phyloP scores from a whole-genome alignment of 53 echinoderm and acorn worm genomes.

The Antedon mediterranea region DNA sequence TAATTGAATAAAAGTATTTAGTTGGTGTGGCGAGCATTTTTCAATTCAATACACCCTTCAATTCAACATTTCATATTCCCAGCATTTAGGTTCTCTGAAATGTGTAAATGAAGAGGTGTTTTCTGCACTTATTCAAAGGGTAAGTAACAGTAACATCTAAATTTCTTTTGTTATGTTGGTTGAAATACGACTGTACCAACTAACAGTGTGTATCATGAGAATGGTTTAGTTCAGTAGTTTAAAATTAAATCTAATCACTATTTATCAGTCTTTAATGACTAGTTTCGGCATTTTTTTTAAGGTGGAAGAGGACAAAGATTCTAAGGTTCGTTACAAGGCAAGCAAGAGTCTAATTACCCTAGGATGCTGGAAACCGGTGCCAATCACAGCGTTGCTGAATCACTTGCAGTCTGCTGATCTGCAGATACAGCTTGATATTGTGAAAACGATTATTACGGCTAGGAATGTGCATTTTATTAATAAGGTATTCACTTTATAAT shows the following conservation, averaged over 20 bases:
- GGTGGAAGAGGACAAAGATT: constrained; percentile 57
- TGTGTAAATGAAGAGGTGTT: constrained; percentile 46
- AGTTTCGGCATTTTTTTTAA: constrained; percentile 2
- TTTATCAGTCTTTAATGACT: not conserved
- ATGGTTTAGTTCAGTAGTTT: not conserved
- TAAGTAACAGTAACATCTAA: no score
- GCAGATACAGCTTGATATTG: constrained; percentile 44
- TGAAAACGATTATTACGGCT: constrained; percentile 67
- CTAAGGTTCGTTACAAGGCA: constrained; percentile 55
- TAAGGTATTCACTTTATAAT: constrained; percentile 59
- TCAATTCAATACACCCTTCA: no score
- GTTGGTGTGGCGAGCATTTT: no score
- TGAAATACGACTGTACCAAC: no score
- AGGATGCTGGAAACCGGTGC: constrained; percentile 57
- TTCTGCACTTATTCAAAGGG: constrained; percentile 38
- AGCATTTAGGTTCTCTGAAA: constrained; percentile 78
- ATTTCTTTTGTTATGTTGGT: no score
- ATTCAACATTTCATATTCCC: not conserved
- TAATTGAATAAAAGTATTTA: no score
- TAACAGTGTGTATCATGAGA: not conserved
- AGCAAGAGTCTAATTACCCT: constrained; percentile 63
- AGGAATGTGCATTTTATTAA: constrained; percentile 47
- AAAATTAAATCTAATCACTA: no score
- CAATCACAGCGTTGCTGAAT: constrained; percentile 49
- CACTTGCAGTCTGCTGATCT: constrained; percentile 40